Percentiles rank a stretch among this genome's conserved stretches.
Conservation (phyloP, 1,140 invertebrate genomes). For the Metaphire vulgaris region DNA sequence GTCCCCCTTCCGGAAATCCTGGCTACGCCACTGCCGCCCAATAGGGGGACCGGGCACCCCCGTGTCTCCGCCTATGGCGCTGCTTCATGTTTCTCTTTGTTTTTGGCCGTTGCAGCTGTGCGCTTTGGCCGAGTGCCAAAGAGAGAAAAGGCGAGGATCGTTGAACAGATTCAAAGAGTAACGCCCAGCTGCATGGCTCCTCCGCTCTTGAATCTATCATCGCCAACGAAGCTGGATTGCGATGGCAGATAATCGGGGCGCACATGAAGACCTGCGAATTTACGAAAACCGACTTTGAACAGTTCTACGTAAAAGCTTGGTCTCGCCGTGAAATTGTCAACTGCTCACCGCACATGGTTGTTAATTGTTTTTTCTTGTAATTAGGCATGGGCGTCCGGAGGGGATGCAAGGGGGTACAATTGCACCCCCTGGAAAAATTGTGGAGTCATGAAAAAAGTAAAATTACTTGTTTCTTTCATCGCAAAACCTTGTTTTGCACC, state of each 20-base stretch:
- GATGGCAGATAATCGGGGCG: slow-evolving; percentile 74
- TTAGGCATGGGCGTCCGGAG: too few species aligned
- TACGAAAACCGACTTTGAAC: slow-evolving; percentile 74
- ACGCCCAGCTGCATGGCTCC: slow-evolving; percentile 81
- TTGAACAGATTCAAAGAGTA: slow-evolving; percentile 97
- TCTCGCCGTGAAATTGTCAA: slow-evolving; percentile 79
- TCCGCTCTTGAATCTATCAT: slow-evolving; percentile 75
- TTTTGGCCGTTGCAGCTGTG: slow-evolving; percentile 86
- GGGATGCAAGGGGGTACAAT: too few species aligned
- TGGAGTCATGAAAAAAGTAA: too few species aligned
- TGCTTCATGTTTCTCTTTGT: too few species aligned
- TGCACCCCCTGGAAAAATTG: too few species aligned
- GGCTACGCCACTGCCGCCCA: too few species aligned
- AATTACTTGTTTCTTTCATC: too few species aligned
- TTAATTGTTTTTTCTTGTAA: too few species aligned
- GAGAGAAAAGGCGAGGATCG: slow-evolving; percentile 93
- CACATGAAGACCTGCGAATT: slow-evolving; percentile 93
- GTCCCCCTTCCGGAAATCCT: too few species aligned
- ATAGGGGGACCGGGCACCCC: too few species aligned
- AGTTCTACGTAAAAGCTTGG: slow-evolving; percentile 63
- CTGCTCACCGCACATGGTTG: slow-evolving; percentile 60
- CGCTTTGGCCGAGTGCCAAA: slow-evolving; percentile 98
- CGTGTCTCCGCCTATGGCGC: too few species aligned
- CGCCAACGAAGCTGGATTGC: slow-evolving; percentile 66
- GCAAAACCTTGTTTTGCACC: too few species aligned